These are phyloP conservation scores for Lathamus discolor DNA, from an alignment of 2,113 vertebrate genomes.

Conservation along the genomic window DNA sequence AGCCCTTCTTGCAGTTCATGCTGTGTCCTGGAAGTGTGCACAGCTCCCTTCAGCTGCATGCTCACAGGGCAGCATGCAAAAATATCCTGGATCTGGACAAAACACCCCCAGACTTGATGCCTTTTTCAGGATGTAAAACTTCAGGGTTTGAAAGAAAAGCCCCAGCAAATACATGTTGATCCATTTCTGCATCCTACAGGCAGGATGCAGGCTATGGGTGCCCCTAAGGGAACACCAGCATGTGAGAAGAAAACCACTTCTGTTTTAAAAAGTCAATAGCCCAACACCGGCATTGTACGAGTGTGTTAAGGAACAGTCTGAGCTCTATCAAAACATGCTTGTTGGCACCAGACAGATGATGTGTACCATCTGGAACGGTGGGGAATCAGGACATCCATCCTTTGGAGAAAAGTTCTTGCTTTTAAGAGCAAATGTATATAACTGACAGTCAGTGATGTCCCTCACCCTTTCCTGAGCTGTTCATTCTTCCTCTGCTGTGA, in stretches of 20 bases:
- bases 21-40: not conserved
- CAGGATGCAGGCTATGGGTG: not conserved
- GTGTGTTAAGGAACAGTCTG: accelerated
- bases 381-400: not conserved
- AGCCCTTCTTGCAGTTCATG: not conserved
- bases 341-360: not conserved
- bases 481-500: not conserved
- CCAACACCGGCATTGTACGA: accelerated
- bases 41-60: not conserved
- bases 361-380: not conserved
- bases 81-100: not conserved
- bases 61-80: not conserved
- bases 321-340: not conserved
- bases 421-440: not conserved
- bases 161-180: not conserved
- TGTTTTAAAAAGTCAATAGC: not conserved
- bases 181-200: not conserved
- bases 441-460: not conserved
- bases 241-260: not conserved
- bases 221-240: not conserved
- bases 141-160: not conserved
- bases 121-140: not conserved
- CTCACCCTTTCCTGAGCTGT: not conserved
- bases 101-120: not conserved
- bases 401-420: not conserved